Evolutionary conservation across 2,888 invertebrate species (phyloP).

Genomic region (Timema cristinae): DNA sequence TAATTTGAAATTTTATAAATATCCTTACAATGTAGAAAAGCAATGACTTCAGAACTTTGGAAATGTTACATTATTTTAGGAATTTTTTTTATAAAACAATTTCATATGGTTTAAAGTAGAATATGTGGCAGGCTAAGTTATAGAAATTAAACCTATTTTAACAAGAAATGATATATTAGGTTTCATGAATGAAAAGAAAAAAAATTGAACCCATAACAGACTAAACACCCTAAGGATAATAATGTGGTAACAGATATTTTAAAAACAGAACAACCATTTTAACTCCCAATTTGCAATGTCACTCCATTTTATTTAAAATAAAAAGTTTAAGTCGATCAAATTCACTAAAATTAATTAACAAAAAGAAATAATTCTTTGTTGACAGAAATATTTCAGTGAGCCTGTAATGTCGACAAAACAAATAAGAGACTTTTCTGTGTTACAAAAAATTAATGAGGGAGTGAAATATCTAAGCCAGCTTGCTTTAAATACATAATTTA

Average conservation of each 20-base stretch:
- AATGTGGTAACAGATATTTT: conserved; percentile 12
- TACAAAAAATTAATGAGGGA: too few relatives aligned
- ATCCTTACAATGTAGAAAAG: background rate
- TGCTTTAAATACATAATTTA: too few relatives aligned
- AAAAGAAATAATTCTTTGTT: too few relatives aligned
- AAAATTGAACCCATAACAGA: conserved; percentile 10
- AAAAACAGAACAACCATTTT: conserved; percentile 15
- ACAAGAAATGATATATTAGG: conserved; percentile 13
- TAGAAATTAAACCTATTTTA: conserved; percentile 12
- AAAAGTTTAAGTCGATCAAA: too few relatives aligned
- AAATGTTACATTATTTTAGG: background rate
- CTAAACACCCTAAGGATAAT: conserved; percentile 14
- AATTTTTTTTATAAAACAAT: background rate
- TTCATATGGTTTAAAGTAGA: too few relatives aligned
- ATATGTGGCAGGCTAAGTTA: conserved; percentile 12
- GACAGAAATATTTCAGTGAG: too few relatives aligned
- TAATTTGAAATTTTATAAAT: background rate
- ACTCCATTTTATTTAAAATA: background rate
- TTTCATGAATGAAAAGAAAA: conserved; percentile 14
- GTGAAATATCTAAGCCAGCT: too few relatives aligned
- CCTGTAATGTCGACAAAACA: too few relatives aligned
- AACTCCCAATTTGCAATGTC: conserved; percentile 13
- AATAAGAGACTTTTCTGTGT: too few relatives aligned
- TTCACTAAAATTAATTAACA: too few relatives aligned
- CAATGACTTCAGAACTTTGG: background rate